Evolutionary conservation across 2,888 invertebrate genomes (phyloP), one percentile per base, ranked within the genome.

Genomic region (Orthosia gracilis): DNA sequence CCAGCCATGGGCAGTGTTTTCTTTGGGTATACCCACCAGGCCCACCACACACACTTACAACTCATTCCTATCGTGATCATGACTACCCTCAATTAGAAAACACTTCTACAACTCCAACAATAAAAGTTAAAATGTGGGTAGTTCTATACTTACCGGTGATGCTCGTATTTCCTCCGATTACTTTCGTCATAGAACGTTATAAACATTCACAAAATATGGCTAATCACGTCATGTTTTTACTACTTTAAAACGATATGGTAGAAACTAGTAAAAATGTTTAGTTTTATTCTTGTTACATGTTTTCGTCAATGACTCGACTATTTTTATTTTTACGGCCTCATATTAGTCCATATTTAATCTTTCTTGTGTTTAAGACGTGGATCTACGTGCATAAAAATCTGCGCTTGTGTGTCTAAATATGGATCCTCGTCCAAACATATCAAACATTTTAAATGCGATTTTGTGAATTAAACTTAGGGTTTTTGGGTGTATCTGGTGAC

Each of bases 161-260:
- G 17, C n/a, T 50, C 55, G 73, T 79, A 40, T 67, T 79, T 73
- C 52, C 63, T 50, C 40, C 3, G 50, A 26, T 17, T n/a, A 52
- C 26, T 26, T 61, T 61, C 69, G 66, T 81, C 80, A 80, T 67
- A 67, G 31, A 17, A 31, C 58, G 62, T 23, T 66, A 57, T 80
- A 68, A 58, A 63, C 58, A 50, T 58, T 9, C 23, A 17, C 69
- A 66, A 66, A 15, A 18, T 66, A 69, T 59, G 54, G 23, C 26
- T 21, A 65, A 65, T 18, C 26, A 47, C 73, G 63, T 62, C 79
- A 78, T 82, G 45, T 31, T 64, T 77, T 59, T 50, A 75, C 23
- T 47, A 61, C 63, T 47, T 31, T 31, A 57, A 15, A 55, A 57
- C 58, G 40, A 49, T 40, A 59, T 49, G 55, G 13, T 45, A 40